Base-by-base conservation (phyloP, 2,113 vertebrate species). In the Noturus placidus region DNA sequence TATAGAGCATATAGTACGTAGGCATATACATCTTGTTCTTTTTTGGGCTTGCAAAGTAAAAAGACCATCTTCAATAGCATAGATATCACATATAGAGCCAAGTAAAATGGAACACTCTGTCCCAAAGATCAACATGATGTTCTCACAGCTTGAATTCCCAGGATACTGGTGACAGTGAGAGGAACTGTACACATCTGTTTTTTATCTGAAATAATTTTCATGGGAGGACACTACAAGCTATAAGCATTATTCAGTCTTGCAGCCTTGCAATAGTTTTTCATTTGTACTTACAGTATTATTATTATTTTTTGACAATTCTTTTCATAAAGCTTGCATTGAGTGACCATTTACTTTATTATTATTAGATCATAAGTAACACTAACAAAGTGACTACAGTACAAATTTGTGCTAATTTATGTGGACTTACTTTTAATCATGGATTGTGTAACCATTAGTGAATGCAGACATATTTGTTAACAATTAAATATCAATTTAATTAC, bases 91-190 rank as follows among this genome's bases (percentile, higher is more conserved):
- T 76, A 15, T 35, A 22, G 14, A 52, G 80, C 54, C 80, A 83
- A 61, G 67, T 70, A 76, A 72, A 87, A 70, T 76, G 25, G 86
- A 87, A 76, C 56, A 83, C 33, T 87, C 19, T 86, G 76, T 80
- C 57, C 86, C 27, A 61, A 82, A 87, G 79, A 72, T 74, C 52
- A 82, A 11, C 80, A 76, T 76, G 38, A 83, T 87, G 54, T 83
- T 87, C 86, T 72, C 86, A 87, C 54, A 87, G 69, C 54, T 76
- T 59, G 42, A 61, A 87, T 59, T 63, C 76, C 69, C 63, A 59
- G 33, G 79, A 74, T 61, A 81, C 25, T 74, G 76, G 30, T 80
- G 63, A 67, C 86, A 82, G 52, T 59, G n/a, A 67, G n/a, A 86
- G 38, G 61, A 69, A 72, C 22, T 30, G 38, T 38, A 72, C 52